A percentile compares a stretch with the other conserved stretches of the same genome.
Conservation (phyloP, 2,888 invertebrate species). For the Scaeva pyrastri region DNA sequence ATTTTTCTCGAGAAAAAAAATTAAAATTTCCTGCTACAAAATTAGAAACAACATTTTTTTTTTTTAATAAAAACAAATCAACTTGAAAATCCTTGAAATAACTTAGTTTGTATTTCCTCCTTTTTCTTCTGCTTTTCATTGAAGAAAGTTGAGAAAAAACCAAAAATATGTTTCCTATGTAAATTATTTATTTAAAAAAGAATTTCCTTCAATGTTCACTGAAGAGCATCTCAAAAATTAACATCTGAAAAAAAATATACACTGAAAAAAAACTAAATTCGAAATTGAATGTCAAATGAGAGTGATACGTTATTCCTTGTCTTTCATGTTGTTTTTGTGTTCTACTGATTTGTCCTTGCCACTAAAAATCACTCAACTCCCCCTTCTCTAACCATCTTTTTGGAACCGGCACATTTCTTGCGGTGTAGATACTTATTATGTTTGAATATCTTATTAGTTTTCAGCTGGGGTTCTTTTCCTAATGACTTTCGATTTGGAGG, state of each 20-base stretch:
- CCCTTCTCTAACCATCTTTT: constrained; percentile 7
- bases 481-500: constrained; percentile 72
- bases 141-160: not conserved
- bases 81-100: constrained; percentile 23
- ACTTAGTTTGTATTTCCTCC: not conserved
- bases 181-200: not conserved
- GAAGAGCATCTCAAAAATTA: not conserved
- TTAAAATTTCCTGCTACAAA: not conserved
- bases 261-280: not conserved
- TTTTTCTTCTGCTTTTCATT: not conserved
- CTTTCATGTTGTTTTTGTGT: not conserved
- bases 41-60: constrained; percentile 5
- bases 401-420: constrained; percentile 18
- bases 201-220: not conserved
- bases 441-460: constrained; percentile 70
- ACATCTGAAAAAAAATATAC: not conserved
- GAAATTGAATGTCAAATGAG: too few species aligned
- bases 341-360: too few species aligned
- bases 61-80: constrained; percentile 36
- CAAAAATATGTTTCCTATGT: not conserved
- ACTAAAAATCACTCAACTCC: not conserved
- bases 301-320: too few species aligned
- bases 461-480: constrained; percentile 53
- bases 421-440: constrained; percentile 21
- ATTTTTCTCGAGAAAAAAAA: not conserved